Base-by-base conservation (phyloP, 1,140 invertebrate genomes). In the Lepidurus arcticus region DNA sequence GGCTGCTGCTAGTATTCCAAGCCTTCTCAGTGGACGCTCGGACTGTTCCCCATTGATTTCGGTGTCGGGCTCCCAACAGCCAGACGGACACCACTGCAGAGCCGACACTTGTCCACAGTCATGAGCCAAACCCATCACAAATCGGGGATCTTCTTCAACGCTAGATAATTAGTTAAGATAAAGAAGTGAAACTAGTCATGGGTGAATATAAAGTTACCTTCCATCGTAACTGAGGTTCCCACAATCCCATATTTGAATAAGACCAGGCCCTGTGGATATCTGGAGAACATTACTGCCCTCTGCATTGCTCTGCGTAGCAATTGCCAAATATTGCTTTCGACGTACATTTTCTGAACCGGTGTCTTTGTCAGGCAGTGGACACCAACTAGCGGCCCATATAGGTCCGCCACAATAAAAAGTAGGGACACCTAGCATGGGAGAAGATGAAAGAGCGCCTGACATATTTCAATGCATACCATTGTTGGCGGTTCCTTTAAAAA, bases 1-100 rank as follows among this genome's bases (percentile, higher is more conserved):
- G 8, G 90, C 90, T 9, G 88, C 86, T n/a, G 91, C 91, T 65
- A 93, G 82, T 7, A 93, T 82, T 10, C 92, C 92, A 81, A 92
- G 85, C 82, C 90, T 86, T 65, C 81, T 82, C 1, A 84, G 75
- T 65, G 80, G 78, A 76, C 80, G 77, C 16, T 47, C 26, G 9
- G 13, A 9, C 7, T 74, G n/a, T 13, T 73, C 78, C 24, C 45
- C 43, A 16, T 8, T n/a, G 21, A 74, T 76, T 44, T 81, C 65
- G 6, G 75, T 65, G 44, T 83, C 76, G 76, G 85, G 81, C 76
- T 89, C 86, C 79, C 88, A 89, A 80, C 88, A 88, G 26, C 91
- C 91, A 1, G 90, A 91, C 13, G 92, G 92, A 85, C 92, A 93
- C 91, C 91, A 93, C 81, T 89, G 88, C 83, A 93, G 85, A 45